A percentile compares a stretch with the other conserved stretches of the same genome.
phyloP scores from a whole-genome alignment of 2,888 invertebrate genomes.

The Ichneumon xanthorius region DNA sequence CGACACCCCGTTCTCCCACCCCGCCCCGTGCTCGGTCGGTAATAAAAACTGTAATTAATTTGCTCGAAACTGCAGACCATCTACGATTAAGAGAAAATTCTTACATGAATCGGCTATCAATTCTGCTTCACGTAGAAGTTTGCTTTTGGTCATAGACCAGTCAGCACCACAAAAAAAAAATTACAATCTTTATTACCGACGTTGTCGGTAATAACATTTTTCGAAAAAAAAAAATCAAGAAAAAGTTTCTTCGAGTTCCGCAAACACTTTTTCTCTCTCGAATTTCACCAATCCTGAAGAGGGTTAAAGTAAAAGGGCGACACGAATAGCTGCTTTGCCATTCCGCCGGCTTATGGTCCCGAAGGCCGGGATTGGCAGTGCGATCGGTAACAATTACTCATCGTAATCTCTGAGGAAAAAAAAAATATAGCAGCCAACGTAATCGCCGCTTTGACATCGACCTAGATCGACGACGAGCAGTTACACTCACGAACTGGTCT shows the following conservation, averaged over 20 bases:
- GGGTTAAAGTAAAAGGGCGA: neutral
- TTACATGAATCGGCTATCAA: too few relatives aligned
- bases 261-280: neutral
- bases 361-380: neutral
- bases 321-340: neutral
- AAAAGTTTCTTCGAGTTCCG: neutral
- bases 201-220: neutral
- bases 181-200: neutral
- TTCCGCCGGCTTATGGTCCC: neutral
- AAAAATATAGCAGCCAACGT: conserved; percentile 7
- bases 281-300: neutral
- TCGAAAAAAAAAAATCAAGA: neutral
- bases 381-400: conserved; percentile 36
- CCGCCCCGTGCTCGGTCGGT: neutral
- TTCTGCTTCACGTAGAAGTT: too few relatives aligned
- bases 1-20: neutral
- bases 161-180: neutral
- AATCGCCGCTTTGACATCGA: conserved; percentile 32
- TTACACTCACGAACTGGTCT: conserved; percentile 18
- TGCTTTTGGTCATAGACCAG: too few relatives aligned
- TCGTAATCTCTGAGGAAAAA: conserved; percentile 13
- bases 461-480: conserved; percentile 28
- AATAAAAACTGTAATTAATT: too few relatives aligned
- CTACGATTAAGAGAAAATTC: too few relatives aligned
- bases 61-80: too few relatives aligned